phyloP scores from a whole-genome alignment of 2,797 vertebrate species.

The Brachymystax lenok region DNA sequence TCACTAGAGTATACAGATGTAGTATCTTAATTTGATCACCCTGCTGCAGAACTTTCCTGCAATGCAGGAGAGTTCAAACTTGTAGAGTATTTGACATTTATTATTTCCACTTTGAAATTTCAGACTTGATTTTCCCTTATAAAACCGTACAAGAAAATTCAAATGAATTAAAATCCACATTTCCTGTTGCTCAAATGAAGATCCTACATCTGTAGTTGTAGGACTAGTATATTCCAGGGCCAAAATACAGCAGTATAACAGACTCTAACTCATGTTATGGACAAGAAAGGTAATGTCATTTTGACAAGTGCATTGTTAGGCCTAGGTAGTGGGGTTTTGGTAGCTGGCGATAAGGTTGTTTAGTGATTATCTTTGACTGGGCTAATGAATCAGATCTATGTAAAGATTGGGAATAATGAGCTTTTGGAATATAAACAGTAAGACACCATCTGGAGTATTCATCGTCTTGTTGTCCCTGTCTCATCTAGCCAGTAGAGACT shows the following conservation, averaged over 20 bases:
- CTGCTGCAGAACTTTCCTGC: too few species aligned
- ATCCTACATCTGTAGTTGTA: slow-evolving; percentile 21
- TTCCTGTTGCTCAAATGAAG: too few species aligned
- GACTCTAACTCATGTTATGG: slow-evolving; percentile 54
- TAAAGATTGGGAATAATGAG: slow-evolving; percentile 41
- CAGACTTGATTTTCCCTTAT: too few species aligned
- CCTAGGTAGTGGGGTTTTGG: background rate
- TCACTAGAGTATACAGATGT: slow-evolving; percentile 25
- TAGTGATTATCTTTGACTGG: background rate
- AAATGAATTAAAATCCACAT: too few species aligned
- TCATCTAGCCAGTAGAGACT: slow-evolving; percentile 37
- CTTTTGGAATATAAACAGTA: slow-evolving; percentile 30
- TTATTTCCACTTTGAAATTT: too few species aligned
- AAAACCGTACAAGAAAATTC: too few species aligned
- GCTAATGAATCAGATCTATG: background rate
- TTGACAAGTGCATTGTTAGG: slow-evolving; percentile 7
- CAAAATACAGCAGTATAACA: slow-evolving; percentile 63
- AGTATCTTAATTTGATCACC: too few species aligned
- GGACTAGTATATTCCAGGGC: slow-evolving; percentile 66
- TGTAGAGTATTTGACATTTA: too few species aligned
- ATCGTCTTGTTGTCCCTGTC: slow-evolving; percentile 27
- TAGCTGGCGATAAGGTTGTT: background rate
- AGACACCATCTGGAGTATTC: slow-evolving; percentile 42
- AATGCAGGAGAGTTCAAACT: too few species aligned
- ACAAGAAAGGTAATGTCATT: slow-evolving; percentile 32